Evolutionary conservation across 1,140 invertebrate species (phyloP).

Genomic region (Leptoteleia sp.): DNA sequence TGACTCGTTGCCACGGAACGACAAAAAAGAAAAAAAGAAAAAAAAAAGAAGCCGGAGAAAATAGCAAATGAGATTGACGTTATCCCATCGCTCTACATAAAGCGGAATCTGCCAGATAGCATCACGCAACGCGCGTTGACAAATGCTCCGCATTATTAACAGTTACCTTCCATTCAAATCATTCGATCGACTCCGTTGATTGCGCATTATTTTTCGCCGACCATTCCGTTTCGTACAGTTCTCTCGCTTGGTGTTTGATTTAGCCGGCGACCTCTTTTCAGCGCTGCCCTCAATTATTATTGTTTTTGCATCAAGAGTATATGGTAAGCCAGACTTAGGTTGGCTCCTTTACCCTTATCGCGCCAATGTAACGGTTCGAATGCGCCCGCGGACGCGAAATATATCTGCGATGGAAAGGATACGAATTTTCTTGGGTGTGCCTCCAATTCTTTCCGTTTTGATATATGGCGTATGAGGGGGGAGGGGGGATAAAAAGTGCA

Average conservation of each 20-base stretch:
- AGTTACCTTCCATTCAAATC: conserved; percentile 16
- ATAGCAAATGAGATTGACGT: conserved; percentile 53
- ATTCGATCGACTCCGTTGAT: too few species aligned
- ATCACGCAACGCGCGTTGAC: conserved; percentile 26
- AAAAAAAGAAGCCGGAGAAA: conserved; percentile 21
- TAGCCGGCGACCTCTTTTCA: background rate
- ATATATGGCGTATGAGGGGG: conserved; percentile 52
- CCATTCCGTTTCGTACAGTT: too few species aligned
- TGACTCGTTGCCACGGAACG: background rate
- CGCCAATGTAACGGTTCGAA: conserved; percentile 53
- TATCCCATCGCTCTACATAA: conserved; percentile 58
- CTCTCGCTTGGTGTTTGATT: background rate
- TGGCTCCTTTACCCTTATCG: conserved; percentile 44
- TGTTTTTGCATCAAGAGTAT: conserved; percentile 35
- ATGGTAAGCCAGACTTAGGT: conserved; percentile 39
- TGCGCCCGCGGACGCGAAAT: conserved; percentile 31
- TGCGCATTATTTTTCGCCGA: too few species aligned
- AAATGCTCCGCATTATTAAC: conserved; percentile 38
- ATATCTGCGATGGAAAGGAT: conserved; percentile 55
- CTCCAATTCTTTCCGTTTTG: conserved; percentile 51
- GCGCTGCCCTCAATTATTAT: conserved; percentile 15
- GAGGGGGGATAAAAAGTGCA: conserved; percentile 42
- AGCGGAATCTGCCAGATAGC: conserved; percentile 26
- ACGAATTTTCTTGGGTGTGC: conserved; percentile 58
- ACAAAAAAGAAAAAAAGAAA: too few species aligned